Evolutionary conservation across 2,888 invertebrate species (phyloP).

Genomic region (Dynastes maya): DNA sequence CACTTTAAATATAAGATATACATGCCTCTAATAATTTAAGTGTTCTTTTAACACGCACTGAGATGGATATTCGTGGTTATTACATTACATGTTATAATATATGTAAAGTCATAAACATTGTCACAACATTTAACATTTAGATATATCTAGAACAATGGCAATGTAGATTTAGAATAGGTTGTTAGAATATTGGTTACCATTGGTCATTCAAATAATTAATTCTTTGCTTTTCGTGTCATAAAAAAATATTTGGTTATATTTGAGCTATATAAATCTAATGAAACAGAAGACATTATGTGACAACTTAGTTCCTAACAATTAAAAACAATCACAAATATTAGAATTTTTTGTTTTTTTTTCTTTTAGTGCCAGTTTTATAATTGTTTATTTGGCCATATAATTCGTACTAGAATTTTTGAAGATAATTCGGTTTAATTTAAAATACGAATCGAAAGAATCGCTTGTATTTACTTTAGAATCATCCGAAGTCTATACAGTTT

Average conservation of each 20-base stretch:
- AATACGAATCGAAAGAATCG: too few species aligned
- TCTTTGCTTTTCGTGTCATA: constrained; percentile 1
- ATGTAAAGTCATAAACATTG: constrained; percentile 3
- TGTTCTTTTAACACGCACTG: constrained; percentile 27
- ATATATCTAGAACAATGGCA: constrained; percentile 32
- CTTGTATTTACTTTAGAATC: too few species aligned
- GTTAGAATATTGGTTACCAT: constrained; percentile 40
- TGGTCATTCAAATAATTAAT: constrained; percentile 36
- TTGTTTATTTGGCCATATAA: too few species aligned
- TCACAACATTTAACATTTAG: constrained; percentile 28
- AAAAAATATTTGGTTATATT: constrained; percentile 40
- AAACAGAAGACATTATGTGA: constrained; percentile 22
- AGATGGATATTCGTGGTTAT: constrained; percentile 11
- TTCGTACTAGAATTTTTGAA: too few species aligned
- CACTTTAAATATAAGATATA: constrained; percentile 31
- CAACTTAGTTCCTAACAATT: constrained; percentile 7
- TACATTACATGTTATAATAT: constrained; percentile 13
- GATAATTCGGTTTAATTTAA: too few species aligned
- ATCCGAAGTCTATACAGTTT: too few species aligned
- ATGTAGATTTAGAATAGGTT: constrained; percentile 43
- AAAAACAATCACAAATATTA: not conserved
- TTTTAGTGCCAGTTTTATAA: not conserved
- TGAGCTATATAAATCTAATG: constrained; percentile 33
- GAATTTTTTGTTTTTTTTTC: not conserved
- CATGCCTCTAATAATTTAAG: not conserved